Base-by-base conservation (phyloP, 2,797 vertebrate genomes). In the Rhynchonycteris naso region DNA sequence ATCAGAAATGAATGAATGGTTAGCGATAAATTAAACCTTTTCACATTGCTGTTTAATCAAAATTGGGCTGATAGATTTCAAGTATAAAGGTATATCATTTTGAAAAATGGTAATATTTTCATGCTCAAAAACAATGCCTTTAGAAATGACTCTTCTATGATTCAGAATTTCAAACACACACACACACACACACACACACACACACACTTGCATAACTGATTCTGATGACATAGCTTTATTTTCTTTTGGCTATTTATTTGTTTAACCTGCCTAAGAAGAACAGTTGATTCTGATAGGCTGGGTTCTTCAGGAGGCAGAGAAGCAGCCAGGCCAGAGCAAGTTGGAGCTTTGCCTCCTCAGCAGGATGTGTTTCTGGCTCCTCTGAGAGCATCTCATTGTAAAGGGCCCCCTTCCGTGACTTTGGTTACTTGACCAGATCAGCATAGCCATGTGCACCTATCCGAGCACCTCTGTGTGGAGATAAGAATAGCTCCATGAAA, bases 341-440 rank as follows among this genome's bases (percentile, higher is more conserved):
- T 22, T 84, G 68, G 26, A 71, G 59, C 16, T 54, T 79, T 50
- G 79, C 54, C 8, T 56, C 61, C 83, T 52, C 87, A 72, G 33
- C 30, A 26, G 80, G 79, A 87, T n/a, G 5, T 35, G 54, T 59
- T 58, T 26, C 75, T 82, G 52, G 58, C 24, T 79, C 76, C 75
- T 84, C 75, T 33, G 72, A 96, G 87, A 58, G 35, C 56, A 68
- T 69, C 80, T 84, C 93, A 96, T 86, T 91, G 93, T 80, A 87
- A 79, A 89, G 56, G 68, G 90, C 84, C 61, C n/a, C 76, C 61
- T 93, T 56, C 76, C 66, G 63, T 69, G 91, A 84, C 87, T 22
- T 66, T 35, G 35, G 87, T 66, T 65, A 74, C 61, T 90, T 78
- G 35, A 66, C 12, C 61, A 83, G 91, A 95, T 96, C 94, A 96